A percentile compares a stretch with the other conserved stretches of the same genome.
Conservation (phyloP, 1,140 invertebrate species). For the Bombus difficillimus region DNA sequence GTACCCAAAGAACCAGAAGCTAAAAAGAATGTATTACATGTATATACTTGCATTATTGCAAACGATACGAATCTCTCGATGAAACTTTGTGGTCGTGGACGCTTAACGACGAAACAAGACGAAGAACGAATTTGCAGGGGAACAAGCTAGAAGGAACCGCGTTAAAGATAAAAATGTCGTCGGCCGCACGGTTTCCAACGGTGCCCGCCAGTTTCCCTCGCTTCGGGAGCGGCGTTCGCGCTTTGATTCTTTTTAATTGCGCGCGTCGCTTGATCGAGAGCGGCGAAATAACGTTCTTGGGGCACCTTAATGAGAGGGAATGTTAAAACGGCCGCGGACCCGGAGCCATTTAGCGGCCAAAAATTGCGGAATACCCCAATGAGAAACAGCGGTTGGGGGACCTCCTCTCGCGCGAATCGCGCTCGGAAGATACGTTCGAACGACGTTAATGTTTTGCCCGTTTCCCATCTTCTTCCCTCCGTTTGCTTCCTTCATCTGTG, state of each 20-base stretch:
- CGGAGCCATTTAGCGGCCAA: slow-evolving; percentile 47
- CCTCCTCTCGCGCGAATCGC: slow-evolving; percentile 43
- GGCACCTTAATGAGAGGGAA: slow-evolving; percentile 59
- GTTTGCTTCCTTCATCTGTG: neutral
- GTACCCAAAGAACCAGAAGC: neutral
- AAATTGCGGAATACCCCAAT: slow-evolving; percentile 55
- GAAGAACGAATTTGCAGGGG: neutral
- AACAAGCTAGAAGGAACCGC: neutral
- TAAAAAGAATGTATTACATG: too few relatives aligned
- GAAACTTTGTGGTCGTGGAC: neutral
- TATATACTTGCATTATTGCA: neutral
- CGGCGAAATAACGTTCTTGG: slow-evolving; percentile 60
- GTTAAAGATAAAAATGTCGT: slow-evolving; percentile 16
- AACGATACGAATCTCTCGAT: neutral
- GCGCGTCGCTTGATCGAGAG: slow-evolving; percentile 43
- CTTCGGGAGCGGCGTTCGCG: neutral
- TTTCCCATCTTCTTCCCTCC: neutral
- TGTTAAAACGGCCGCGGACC: slow-evolving; percentile 54
- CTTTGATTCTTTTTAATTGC: slow-evolving; percentile 56
- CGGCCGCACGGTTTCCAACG: slow-evolving; percentile 5
- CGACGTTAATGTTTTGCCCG: slow-evolving; percentile 38
- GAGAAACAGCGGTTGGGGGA: neutral
- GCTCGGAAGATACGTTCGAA: slow-evolving; percentile 39
- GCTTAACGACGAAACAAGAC: slow-evolving; percentile 8
- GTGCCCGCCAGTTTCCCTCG: slow-evolving; percentile 8